These are phyloP conservation scores for Perca schrenkii DNA, from an alignment of 2,113 vertebrate species.

Conservation along the genomic window DNA sequence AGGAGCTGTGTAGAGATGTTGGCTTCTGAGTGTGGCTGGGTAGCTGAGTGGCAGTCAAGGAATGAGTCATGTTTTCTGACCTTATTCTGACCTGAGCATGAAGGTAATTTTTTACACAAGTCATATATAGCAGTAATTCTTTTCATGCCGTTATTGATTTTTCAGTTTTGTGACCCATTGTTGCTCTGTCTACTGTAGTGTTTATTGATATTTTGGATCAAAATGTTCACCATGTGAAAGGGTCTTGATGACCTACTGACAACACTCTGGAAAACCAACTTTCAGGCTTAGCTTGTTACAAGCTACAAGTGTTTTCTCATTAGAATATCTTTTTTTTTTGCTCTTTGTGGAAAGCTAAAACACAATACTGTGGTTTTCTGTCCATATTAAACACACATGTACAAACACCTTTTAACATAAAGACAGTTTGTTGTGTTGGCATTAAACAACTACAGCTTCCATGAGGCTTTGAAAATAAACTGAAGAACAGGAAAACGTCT, in stretches of 20 bases:
- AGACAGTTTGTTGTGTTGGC: not conserved
- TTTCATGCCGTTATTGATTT: conserved; percentile 38
- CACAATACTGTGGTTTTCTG: not conserved
- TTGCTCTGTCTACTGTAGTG: not conserved
- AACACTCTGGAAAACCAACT: not conserved
- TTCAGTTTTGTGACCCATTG: conserved; percentile 15
- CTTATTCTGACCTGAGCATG: conserved; percentile 41
- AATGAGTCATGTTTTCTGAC: conserved; percentile 38
- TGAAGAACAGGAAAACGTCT: conserved; percentile 3
- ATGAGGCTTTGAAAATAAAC: not conserved
- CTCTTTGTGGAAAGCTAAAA: not conserved
- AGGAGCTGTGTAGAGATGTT: conserved; percentile 51
- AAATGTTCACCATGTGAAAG: not conserved
- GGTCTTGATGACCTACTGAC: not conserved
- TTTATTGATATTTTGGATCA: conserved; percentile 14
- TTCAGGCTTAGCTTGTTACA: not conserved
- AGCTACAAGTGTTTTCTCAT: not conserved
- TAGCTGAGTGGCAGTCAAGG: conserved; percentile 43
- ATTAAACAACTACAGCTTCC: not conserved
- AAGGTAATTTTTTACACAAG: conserved; percentile 40
- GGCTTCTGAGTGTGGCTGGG: conserved; percentile 22
- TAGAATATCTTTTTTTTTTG: not conserved
- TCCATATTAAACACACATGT: not conserved
- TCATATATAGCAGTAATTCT: not conserved
- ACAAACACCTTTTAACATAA: not conserved